phyloP scores from a whole-genome alignment of 1,140 invertebrate species.

The Drosophila gunungcola region DNA sequence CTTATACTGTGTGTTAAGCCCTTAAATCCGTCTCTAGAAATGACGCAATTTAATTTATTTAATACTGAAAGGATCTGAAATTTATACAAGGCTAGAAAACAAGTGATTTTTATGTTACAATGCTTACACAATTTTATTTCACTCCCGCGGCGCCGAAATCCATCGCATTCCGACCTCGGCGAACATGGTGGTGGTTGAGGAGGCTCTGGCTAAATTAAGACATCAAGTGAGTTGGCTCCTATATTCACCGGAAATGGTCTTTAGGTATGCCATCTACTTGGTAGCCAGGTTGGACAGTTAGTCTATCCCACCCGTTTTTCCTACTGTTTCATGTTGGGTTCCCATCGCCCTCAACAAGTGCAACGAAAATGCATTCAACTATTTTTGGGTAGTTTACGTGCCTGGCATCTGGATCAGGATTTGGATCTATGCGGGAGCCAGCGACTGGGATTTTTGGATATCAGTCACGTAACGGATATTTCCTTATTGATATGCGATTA shows the following conservation, averaged over 20 bases:
- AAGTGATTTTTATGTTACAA: no score
- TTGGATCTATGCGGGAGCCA: conserved; percentile 52
- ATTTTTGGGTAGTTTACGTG: conserved; percentile 67
- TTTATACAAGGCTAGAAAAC: no score
- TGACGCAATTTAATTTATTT: no score
- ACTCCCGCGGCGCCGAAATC: no score
- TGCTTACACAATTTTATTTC: no score
- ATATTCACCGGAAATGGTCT: conserved; percentile 1
- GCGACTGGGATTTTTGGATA: conserved; percentile 62
- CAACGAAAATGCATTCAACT: conserved; percentile 49
- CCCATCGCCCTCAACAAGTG: conserved; percentile 59
- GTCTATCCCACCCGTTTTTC: neutral
- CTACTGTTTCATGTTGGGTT: conserved; percentile 32
- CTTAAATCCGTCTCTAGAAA: no score
- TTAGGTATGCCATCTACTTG: neutral
- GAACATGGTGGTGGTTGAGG: neutral
- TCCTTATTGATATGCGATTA: conserved; percentile 84
- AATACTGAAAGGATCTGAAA: no score
- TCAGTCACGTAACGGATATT: conserved; percentile 85
- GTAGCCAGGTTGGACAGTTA: neutral
- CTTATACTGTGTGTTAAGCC: no score
- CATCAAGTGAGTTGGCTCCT: conserved; percentile 3
- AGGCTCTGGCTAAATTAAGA: neutral
- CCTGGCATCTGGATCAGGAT: conserved; percentile 59
- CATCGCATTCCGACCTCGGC: neutral